Evolutionary conservation across 2,113 vertebrate genomes (phyloP).

Genomic region (Sminthopsis crassicaudata): DNA sequence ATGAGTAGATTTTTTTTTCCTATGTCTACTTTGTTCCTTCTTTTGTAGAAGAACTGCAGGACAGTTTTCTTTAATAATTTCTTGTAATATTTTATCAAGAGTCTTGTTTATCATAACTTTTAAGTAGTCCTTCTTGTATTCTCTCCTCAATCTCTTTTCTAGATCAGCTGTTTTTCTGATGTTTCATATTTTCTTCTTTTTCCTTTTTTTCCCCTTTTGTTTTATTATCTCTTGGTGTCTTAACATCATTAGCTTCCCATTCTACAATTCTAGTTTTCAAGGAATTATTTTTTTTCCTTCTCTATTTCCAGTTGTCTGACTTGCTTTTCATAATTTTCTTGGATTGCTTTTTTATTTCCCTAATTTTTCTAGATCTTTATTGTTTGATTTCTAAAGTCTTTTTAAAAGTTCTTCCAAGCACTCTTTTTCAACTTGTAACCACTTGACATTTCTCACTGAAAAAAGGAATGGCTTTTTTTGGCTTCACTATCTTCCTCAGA

Average conservation of each 20-base stretch:
- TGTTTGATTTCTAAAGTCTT: not conserved
- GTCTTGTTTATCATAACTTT: not conserved
- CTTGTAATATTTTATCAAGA: not conserved
- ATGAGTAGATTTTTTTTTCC: not conserved
- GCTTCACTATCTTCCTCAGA: not conserved
- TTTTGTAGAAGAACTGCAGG: not conserved
- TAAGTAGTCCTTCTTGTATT: too few species aligned
- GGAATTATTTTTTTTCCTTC: not conserved
- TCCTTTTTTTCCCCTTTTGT: too few species aligned
- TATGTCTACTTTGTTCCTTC: not conserved
- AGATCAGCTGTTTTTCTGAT: not conserved
- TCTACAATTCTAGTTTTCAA: not conserved
- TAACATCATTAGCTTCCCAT: not conserved
- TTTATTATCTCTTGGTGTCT: too few species aligned
- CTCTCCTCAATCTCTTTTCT: too few species aligned
- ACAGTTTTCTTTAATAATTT: not conserved
- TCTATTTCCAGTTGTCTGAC: not conserved
- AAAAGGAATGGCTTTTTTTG: not conserved
- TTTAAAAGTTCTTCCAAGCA: not conserved
- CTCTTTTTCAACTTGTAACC: not conserved
- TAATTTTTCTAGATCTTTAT: too few species aligned
- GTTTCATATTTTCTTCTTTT: not conserved
- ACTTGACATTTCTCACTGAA: not conserved
- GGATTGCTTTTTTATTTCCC: not conserved
- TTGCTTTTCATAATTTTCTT: not conserved